These are phyloP conservation scores for Ptiloglossa arizonensis DNA, from an alignment of 1,140 invertebrate genomes.

Conservation along the genomic window DNA sequence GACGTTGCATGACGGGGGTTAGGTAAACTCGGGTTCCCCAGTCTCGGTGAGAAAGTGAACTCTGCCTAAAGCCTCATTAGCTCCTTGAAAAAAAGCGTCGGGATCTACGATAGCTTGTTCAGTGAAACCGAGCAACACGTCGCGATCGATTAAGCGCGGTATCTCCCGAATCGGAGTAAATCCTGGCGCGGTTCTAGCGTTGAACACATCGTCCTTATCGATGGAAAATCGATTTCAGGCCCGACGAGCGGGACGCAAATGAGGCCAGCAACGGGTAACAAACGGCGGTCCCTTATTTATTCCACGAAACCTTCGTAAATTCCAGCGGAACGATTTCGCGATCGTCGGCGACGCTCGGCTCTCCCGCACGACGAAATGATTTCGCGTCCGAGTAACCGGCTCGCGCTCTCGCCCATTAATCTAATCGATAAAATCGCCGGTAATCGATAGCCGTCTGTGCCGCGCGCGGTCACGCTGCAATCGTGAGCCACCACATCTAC, in stretches of 20 bases:
- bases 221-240: slow-evolving; percentile 14
- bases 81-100: not conserved
- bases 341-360: slow-evolving; percentile 36
- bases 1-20: too few species aligned
- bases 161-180: not conserved
- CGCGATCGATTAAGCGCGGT: slow-evolving; percentile 15
- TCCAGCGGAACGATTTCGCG: slow-evolving; percentile 25
- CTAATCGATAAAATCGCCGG: slow-evolving; percentile 68
- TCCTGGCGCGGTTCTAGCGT: not conserved
- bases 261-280: slow-evolving; percentile 7
- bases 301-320: slow-evolving; percentile 46
- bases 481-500: slow-evolving; percentile 50
- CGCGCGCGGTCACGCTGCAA: slow-evolving; percentile 43
- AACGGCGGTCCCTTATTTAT: slow-evolving; percentile 45
- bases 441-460: slow-evolving; percentile 61
- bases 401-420: slow-evolving; percentile 67
- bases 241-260: slow-evolving; percentile 5
- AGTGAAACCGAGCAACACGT: not conserved
- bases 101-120: not conserved
- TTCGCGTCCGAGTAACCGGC: slow-evolving; percentile 48
- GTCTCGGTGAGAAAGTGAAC: not conserved
- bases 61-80: slow-evolving; percentile 4
- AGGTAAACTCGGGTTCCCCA: not conserved
- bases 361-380: slow-evolving; percentile 51
- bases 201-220: not conserved